phyloP scores from a whole-genome alignment of 2,113 vertebrate genomes.

The Phylloscopus trochiloides region DNA sequence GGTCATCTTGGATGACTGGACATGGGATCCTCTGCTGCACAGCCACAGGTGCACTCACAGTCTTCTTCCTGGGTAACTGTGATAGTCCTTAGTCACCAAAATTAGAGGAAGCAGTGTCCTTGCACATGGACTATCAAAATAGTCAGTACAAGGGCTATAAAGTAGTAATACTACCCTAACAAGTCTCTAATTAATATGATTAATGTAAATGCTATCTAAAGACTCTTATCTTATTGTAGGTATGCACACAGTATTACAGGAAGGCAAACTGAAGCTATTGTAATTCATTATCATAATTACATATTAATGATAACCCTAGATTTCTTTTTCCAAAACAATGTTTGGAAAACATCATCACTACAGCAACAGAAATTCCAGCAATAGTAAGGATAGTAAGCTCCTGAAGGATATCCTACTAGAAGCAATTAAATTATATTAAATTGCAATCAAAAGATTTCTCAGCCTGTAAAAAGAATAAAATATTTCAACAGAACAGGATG shows the following conservation, averaged over 20 bases:
- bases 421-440: neutral
- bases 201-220: neutral
- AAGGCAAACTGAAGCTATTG: neutral
- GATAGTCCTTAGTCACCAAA: neutral
- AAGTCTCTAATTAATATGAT: constrained; percentile 25
- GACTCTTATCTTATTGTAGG: neutral
- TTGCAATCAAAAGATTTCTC: neutral
- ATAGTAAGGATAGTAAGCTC: neutral
- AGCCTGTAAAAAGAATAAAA: neutral
- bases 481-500: neutral
- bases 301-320: neutral
- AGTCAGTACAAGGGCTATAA: neutral
- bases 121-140: neutral
- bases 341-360: neutral
- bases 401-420: neutral
- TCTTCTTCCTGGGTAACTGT: neutral
- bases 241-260: neutral
- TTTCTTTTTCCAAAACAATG: neutral
- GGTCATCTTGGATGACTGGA: neutral
- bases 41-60: neutral
- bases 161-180: neutral
- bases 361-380: neutral
- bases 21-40: neutral
- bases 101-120: neutral
- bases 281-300: constrained; percentile 30